Evolutionary conservation across 2,113 vertebrate genomes (phyloP).

Genomic region (Delphinus delphis): DNA sequence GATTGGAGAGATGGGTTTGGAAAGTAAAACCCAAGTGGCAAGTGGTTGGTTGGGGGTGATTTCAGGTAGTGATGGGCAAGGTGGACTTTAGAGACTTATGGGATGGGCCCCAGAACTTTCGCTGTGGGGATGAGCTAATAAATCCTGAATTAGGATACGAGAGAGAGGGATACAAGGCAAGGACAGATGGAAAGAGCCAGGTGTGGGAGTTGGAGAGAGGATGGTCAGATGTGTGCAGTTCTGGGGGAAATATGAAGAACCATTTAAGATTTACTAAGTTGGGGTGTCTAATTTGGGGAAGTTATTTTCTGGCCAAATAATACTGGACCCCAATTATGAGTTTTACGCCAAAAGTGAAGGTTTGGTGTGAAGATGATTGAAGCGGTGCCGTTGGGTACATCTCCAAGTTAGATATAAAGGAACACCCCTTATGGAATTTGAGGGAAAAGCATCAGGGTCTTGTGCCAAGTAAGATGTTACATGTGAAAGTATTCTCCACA

Average conservation of each 20-base stretch:
- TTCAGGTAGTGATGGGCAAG: not conserved
- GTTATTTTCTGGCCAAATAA: not conserved
- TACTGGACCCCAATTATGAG: not conserved
- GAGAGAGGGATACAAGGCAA: not conserved
- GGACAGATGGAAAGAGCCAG: not conserved
- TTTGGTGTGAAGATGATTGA: not conserved
- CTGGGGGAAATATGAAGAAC: not conserved
- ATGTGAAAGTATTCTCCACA: not conserved
- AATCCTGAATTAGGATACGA: not conserved
- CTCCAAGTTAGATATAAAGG: not conserved
- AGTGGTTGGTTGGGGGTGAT: not conserved
- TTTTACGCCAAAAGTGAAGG: not conserved
- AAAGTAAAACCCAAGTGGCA: not conserved
- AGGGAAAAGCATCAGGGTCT: not conserved
- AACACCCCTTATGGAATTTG: not conserved
- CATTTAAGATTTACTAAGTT: not conserved
- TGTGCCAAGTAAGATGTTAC: not conserved
- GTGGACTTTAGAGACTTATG: not conserved
- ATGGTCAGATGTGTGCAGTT: not conserved
- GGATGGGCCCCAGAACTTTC: not conserved
- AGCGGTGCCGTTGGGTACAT: too few species aligned
- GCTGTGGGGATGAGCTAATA: not conserved
- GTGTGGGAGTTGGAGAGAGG: not conserved
- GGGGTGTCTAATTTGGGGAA: not conserved
- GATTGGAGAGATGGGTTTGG: not conserved